These are phyloP conservation scores for Orchesellides sinensis DNA, from an alignment of 2,888 invertebrate species.

Conservation along the genomic window DNA sequence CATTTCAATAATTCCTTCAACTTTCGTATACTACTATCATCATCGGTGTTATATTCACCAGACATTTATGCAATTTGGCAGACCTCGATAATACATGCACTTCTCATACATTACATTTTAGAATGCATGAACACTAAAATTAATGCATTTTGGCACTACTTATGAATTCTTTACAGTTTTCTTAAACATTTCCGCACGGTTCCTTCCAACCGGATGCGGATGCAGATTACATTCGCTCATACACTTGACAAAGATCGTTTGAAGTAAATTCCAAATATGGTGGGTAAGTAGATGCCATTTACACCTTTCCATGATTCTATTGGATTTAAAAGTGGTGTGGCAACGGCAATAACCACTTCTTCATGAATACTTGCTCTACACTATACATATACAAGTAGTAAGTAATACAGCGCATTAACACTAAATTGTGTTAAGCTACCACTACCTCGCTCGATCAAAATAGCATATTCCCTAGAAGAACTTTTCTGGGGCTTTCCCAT, in stretches of 20 bases:
- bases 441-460: no score
- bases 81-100: no score
- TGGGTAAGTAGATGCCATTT: background rate
- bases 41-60: background rate
- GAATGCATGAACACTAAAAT: constrained; percentile 25
- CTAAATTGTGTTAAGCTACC: no score
- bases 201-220: background rate
- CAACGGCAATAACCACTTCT: no score
- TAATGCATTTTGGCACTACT: constrained; percentile 41
- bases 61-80: background rate
- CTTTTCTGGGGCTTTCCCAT: no score
- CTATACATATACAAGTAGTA: no score
- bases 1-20: background rate
- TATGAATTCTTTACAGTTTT: constrained; percentile 28
- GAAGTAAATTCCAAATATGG: background rate
- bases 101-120: no score
- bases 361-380: no score
- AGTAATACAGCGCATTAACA: no score
- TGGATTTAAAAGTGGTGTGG: no score
- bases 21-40: background rate
- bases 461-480: no score
- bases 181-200: background rate
- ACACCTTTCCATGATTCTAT: background rate
- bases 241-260: background rate
- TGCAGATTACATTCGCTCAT: background rate